Base-by-base conservation (phyloP, 2,113 vertebrate genomes). In the Fukomys damarensis region DNA sequence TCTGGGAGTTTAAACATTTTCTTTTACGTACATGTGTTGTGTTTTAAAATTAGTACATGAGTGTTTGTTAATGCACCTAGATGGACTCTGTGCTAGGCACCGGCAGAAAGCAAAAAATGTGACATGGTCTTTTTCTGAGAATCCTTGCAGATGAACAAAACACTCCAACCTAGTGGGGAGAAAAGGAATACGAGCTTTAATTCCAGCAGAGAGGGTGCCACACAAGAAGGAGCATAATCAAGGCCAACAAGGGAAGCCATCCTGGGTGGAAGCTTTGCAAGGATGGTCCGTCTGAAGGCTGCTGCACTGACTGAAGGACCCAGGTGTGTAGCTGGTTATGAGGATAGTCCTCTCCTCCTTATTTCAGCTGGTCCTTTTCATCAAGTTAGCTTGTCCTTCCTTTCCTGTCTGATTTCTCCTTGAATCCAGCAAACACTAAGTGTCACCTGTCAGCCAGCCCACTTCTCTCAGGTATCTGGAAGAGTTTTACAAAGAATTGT, bases 371-470 rank as follows among this genome's bases (percentile, higher is more conserved):
- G 24, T 32, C 52, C 35, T 86, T 95, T 92, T 72, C 80, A 52
- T 65, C 63, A 77, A 86, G 20, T 86, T 88, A 88, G 22, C 35
- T 30, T 38, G 61, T 84, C 11, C 3, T 93, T 72, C 66, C 84
- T 66, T 97, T 97, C 63, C 91, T 96, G 46, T 97, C 52, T 97
- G 66, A 80, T 93, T 85, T 97, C 58, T 93, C 65, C 49, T 76
- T 83, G 30, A 43, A 91, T 81, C 93, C 94, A 65, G 35, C 8
- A n/a, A 95, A 90, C 88, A 88, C 56, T 79, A 77, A 96, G 70
- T 84, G 90, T 94, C 96, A 93, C 77, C 80, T 68, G 59, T 89
- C 61, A 86, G 54, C 20, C 72, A 82, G 8, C 82, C 68, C 92
- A 68, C 95, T 97, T 84, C 92, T 90, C 89, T 95, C 93, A 80